Base-by-base conservation (phyloP, 2,888 invertebrate species). In the Choreutis nemorana region DNA sequence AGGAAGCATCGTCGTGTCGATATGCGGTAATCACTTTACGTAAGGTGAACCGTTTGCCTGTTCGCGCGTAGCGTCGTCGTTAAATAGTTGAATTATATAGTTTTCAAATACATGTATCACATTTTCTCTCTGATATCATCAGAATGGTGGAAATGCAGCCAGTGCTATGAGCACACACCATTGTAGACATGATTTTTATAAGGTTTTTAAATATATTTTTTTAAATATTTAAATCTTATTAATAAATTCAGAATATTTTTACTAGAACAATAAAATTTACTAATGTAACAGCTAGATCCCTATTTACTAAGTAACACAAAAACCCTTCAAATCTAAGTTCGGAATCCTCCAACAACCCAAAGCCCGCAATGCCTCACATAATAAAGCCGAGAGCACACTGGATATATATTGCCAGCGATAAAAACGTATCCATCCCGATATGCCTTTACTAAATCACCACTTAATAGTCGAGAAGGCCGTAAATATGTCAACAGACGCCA, bases 401-500 rank as follows among this genome's bases (percentile, higher is more conserved):
- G 70, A 73, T 75, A 72, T n/a, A n/a, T 73, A 73, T 73, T 53
- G 68, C 49, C 48, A 43, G 46, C 75, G 75, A 77, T 78, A 78
- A 78, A 78, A 75, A 75, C 68, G 75, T 65, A 77, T 77, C 75
- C 75, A 77, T 77, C 77, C 65, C 59, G 75, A 73, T 77, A 73
- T 71, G 73, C 64, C 56, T 53, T 48, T 64, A 67, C 55, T 77
- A 75, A 78, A 78, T 77, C 77, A 75, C 73, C 65, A 70, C 68
- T 72, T 73, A 72, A 73, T 72, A 72, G 73, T 73, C 71, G 66
- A 66, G 59, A 44, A 62, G 63, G 53, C 57, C 72, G 73, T 78
- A 78, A 78, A 78, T 77, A 78, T 73, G 77, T 78, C 77, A 71
- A 66, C 75, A 64, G 44, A 51, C 65, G 58, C 73, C 75, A 73